phyloP scores from a whole-genome alignment of 2,797 vertebrate species.

The Urosaurus nigricauda region DNA sequence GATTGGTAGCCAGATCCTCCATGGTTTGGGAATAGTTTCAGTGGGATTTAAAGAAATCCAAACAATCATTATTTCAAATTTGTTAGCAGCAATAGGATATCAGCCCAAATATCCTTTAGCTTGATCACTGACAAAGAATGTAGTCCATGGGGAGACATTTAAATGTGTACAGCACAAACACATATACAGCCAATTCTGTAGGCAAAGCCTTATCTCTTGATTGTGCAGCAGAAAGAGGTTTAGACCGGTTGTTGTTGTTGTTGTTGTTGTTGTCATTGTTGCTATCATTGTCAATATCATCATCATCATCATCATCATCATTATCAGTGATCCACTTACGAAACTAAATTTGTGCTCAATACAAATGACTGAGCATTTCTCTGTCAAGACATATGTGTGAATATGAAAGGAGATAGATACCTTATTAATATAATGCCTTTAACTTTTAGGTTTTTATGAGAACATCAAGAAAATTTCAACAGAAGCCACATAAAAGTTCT shows the following conservation, averaged over 20 bases:
- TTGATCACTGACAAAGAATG: background rate
- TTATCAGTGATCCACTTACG: constrained; percentile 68
- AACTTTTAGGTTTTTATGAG: constrained; percentile 74
- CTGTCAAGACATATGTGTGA: constrained; percentile 71
- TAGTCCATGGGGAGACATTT: background rate
- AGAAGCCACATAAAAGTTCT: constrained; percentile 67
- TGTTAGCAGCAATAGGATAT: background rate
- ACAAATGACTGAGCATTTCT: constrained; percentile 67
- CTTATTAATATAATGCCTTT: constrained; percentile 78
- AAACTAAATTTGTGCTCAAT: constrained; percentile 68
- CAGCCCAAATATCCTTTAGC: background rate
- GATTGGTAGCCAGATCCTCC: background rate
- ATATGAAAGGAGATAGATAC: constrained; percentile 60
- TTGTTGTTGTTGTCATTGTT: too few relatives aligned
- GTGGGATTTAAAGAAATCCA: background rate
- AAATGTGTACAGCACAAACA: background rate
- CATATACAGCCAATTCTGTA: background rate
- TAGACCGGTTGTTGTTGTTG: background rate
- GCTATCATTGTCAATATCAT: background rate
- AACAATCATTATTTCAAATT: background rate
- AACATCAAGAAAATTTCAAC: constrained; percentile 71
- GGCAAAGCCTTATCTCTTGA: background rate
- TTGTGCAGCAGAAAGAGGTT: background rate
- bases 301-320: constrained; percentile 59
- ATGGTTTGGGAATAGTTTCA: background rate